A percentile compares a stretch with the other conserved stretches of the same genome.
Conservation (phyloP, 2,113 vertebrate genomes). For the Datnioides undecimradiatus region DNA sequence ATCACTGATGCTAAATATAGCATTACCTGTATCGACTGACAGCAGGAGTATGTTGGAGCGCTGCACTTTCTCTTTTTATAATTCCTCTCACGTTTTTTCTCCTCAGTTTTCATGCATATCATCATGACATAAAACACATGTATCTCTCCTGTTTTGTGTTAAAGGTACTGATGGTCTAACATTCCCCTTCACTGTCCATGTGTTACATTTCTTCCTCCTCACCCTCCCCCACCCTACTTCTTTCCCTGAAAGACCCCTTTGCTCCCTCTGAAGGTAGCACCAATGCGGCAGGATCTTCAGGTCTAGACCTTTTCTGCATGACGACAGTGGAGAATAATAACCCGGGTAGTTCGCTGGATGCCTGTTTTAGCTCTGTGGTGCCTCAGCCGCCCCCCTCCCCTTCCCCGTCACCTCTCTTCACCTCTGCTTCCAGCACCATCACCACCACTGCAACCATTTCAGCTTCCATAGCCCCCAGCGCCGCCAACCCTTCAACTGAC, state of each 20-base stretch:
- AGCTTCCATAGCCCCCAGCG: slow-evolving; percentile 85
- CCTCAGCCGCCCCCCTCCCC: slow-evolving; percentile 62
- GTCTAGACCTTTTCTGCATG: slow-evolving; percentile 97
- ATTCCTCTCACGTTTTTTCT: not conserved
- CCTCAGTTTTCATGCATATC: slow-evolving; percentile 4
- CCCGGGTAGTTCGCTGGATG: slow-evolving; percentile 72
- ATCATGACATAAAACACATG: not conserved
- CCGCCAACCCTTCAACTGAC: slow-evolving; percentile 90
- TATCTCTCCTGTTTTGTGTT: slow-evolving; percentile 24
- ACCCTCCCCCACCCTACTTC: slow-evolving; percentile 29
- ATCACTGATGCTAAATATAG: slow-evolving; percentile 25
- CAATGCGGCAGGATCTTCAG: slow-evolving; percentile 86
- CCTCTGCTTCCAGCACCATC: slow-evolving; percentile 78
- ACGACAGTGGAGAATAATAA: slow-evolving; percentile 90
- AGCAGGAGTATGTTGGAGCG: slow-evolving; percentile 37
- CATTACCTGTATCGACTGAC: not conserved
- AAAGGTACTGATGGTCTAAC: slow-evolving; percentile 46
- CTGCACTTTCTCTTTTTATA: slow-evolving; percentile 13
- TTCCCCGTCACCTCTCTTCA: slow-evolving; percentile 69
- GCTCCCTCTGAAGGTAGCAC: slow-evolving; percentile 88
- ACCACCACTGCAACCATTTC: slow-evolving; percentile 90
- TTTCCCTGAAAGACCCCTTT: slow-evolving; percentile 92
- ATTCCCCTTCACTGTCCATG: slow-evolving; percentile 46
- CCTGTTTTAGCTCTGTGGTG: slow-evolving; percentile 74
- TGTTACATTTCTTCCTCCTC: slow-evolving; percentile 34